These are phyloP conservation scores for Drosophila orena DNA, from an alignment of 1,140 invertebrate species.

Conservation along the genomic window DNA sequence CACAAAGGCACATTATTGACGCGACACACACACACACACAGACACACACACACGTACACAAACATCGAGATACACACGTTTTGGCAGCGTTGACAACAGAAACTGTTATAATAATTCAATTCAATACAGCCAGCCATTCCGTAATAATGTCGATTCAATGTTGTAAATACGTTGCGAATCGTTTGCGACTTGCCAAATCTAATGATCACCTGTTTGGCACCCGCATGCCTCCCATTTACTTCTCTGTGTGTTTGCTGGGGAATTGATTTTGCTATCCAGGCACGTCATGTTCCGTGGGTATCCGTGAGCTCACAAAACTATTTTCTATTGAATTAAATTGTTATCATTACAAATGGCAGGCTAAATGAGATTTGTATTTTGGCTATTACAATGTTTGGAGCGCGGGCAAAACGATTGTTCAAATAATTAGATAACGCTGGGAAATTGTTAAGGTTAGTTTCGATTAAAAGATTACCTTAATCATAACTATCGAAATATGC, in stretches of 20 bases:
- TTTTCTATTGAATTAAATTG: constrained; percentile 82
- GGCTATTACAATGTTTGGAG: constrained; percentile 12
- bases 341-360: constrained; percentile 76
- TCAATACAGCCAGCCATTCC: constrained; percentile 68
- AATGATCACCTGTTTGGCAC: constrained; percentile 67
- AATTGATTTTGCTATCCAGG: constrained; percentile 82
- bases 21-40: constrained; percentile 12
- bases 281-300: constrained; percentile 57
- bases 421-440: constrained; percentile 14
- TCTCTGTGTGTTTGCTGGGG: constrained; percentile 21
- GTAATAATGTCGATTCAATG: constrained; percentile 71
- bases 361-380: constrained; percentile 60
- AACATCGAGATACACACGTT: constrained; percentile 59
- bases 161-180: constrained; percentile 72
- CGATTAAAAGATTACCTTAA: background rate
- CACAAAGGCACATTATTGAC: constrained; percentile 35
- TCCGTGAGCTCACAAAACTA: constrained; percentile 58
- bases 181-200: constrained; percentile 75
- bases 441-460: background rate
- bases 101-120: constrained; percentile 84
- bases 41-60: constrained; percentile 9
- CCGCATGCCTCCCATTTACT: background rate
- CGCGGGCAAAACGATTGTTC: constrained; percentile 6
- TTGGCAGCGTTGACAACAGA: constrained; percentile 73
- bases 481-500: background rate